Percentiles rank a stretch among this genome's conserved stretches.
These are phyloP conservation scores for Bimastos eiseni DNA, from an alignment of 2,888 invertebrate species.

Conservation along the genomic window DNA sequence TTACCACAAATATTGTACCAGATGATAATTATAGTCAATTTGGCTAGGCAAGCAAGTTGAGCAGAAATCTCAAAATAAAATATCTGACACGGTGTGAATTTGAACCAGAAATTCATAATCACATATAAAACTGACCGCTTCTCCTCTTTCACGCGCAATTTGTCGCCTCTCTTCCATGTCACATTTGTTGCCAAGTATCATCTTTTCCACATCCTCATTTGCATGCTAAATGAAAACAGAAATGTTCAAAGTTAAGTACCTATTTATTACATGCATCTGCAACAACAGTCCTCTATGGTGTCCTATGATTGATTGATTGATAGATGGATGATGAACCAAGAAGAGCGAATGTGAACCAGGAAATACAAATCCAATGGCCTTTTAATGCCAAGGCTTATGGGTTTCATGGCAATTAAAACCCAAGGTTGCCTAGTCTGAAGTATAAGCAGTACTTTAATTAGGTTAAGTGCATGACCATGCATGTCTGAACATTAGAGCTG, in stretches of 20 bases:
- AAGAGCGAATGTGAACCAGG: not conserved
- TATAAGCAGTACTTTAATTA: too few relatives aligned
- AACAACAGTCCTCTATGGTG: not conserved
- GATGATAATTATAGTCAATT: too few relatives aligned
- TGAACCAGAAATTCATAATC: not conserved
- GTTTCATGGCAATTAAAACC: too few relatives aligned
- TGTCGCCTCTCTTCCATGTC: conserved; percentile 94
- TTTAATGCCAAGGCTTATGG: too few relatives aligned
- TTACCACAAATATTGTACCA: not conserved
- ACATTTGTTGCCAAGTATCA: conserved; percentile 97
- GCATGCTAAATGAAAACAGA: conserved; percentile 74
- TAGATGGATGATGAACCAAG: not conserved
- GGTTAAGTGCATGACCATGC: too few relatives aligned
- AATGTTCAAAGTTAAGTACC: not conserved
- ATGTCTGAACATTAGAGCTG: too few relatives aligned
- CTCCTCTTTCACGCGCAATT: conserved; percentile 88
- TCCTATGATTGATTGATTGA: not conserved
- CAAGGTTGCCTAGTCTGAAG: too few relatives aligned
- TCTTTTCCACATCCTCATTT: conserved; percentile 96
- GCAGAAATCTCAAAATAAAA: too few relatives aligned
- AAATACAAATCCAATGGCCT: too few relatives aligned
- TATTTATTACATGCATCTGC: not conserved
- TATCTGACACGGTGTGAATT: too few relatives aligned
- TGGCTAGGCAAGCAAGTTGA: too few relatives aligned
- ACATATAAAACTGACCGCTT: conserved; percentile 59